phyloP scores from a whole-genome alignment of 2,113 vertebrate genomes.

The Dicerorhinus sumatrensis region DNA sequence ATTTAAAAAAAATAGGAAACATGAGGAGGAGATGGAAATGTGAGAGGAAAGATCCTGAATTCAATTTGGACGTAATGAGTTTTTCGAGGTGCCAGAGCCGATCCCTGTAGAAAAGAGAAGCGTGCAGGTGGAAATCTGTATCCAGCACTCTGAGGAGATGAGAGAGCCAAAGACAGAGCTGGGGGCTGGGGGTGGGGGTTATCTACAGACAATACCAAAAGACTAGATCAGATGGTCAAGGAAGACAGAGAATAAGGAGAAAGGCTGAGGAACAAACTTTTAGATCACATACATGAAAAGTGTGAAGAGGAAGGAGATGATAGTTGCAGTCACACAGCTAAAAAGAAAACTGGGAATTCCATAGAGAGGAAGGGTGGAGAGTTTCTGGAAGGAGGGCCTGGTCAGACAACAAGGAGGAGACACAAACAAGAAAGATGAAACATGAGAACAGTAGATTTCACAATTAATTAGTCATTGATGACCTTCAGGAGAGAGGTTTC shows the following conservation, averaged over 20 bases:
- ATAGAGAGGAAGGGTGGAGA: conserved; percentile 30
- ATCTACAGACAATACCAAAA: not conserved
- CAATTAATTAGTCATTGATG: conserved; percentile 65
- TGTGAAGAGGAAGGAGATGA: not conserved
- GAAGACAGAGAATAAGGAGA: not conserved
- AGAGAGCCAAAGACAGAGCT: not conserved
- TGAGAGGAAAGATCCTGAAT: not conserved
- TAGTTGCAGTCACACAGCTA: not conserved
- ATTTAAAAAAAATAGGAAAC: not conserved
- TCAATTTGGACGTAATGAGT: not conserved
- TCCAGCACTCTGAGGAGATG: not conserved
- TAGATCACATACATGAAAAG: not conserved
- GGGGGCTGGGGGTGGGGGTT: too few relatives aligned
- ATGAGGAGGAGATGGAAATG: not conserved
- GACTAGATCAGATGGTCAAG: not conserved
- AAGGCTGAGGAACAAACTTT: not conserved
- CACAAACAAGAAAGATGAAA: conserved; percentile 35
- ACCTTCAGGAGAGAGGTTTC: conserved; percentile 43
- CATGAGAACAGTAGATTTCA: conserved; percentile 54
- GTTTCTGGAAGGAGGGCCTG: conserved; percentile 45
- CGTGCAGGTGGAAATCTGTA: not conserved
- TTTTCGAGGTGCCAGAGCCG: not conserved
- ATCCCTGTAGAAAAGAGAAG: not conserved
- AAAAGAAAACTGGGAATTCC: conserved; percentile 25
- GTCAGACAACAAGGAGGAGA: not conserved